Evolutionary conservation across 2,888 invertebrate species (phyloP), one percentile per base, ranked within the genome.

Genomic region (Macaria notata): DNA sequence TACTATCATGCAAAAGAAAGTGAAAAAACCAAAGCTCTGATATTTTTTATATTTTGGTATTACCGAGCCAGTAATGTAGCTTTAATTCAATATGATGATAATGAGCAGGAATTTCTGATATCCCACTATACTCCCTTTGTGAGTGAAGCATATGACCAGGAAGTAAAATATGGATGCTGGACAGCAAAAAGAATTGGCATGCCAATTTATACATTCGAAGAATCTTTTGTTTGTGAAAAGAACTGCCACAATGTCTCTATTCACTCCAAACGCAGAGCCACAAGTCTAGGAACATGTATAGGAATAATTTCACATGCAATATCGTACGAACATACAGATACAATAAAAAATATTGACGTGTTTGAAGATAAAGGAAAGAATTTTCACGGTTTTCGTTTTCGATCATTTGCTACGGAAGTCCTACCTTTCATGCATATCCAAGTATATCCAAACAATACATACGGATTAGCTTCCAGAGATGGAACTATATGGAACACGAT

Each of bases 401-500:
- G 79, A 49, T 73, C 80, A 0, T 80, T 75, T 49, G 57, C 70
- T 6, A 65, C 69, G 3, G 76, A 86, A 67, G 66, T 83, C 0
- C 56, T 68, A 50, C 88, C 88, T 4, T 88, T 88, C 65, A 53
- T 80, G 30, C 38, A 59, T 3, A 74, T 88, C 46, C 61, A 60
- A 1, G 69, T 75, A 30, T 50, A 74, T 3, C 67, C 60, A 4
- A 72, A 86, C 57, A 82, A 80, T 7, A 77, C 69, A 0, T 84
- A 74, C 49, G 71, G 67, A 2, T 60, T 88, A 5, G 54, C 64
- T 39, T 60, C 72, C 29, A 76, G 91, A 70, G 90, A 91, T 63
- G 91, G 88, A 3, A 68, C 61, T 29, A 69, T 90, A 19, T 91
- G 91, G 90, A 84, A 72, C 7, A 75, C 77, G 3, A 71, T 88